Evolutionary conservation across 1,140 invertebrate species (phyloP), one percentile per base, ranked within the genome.

Genomic region (Streblospio benedicti): DNA sequence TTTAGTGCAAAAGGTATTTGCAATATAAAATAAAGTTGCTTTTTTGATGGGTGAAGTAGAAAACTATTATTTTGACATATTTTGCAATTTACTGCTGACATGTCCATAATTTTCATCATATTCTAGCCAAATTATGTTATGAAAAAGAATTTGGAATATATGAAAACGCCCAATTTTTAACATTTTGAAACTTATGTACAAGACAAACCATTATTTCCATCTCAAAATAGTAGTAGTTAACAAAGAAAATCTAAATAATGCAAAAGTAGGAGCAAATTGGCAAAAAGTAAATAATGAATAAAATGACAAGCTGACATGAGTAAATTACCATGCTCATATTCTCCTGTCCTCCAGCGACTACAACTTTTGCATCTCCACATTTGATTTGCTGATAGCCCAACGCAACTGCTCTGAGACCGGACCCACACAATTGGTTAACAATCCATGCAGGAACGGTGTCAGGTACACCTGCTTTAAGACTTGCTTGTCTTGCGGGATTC

Each of bases 391-490:
- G 83, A 66, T 82, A 85, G 43, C 82, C 90, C 64, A 85, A 73
- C 14, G 78, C 76, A 28, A 92, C 83, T 56, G 88, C 79, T 85
- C 87, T 87, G 1, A 93, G 72, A 6, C 90, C 90, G 44, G 89
- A 92, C 31, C 89, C 90, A 79, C 90, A 93, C 2, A 93, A 74
- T 86, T 91, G 87, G 69, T 90, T 92, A 6, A 93, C 73, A n/a
- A 81, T 76, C 72, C 83, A 86, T 32, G 90, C 85, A 49, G 90
- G 87, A 30, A 87, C 83, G 54, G 78, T 69, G 60, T 83, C 74
- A 31, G 89, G 88, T 65, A 93, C 73, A n/a, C 87, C 88, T 52
- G 88, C 88, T 66, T 83, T 83, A 2, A 90, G 74, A 14, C 87
- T 79, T 43, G 90, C 87, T 75, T 92, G 89, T 63, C 90, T 80